These are phyloP conservation scores for Mionectes olivaceus DNA, from an alignment of 2,797 vertebrate genomes.

Conservation along the genomic window DNA sequence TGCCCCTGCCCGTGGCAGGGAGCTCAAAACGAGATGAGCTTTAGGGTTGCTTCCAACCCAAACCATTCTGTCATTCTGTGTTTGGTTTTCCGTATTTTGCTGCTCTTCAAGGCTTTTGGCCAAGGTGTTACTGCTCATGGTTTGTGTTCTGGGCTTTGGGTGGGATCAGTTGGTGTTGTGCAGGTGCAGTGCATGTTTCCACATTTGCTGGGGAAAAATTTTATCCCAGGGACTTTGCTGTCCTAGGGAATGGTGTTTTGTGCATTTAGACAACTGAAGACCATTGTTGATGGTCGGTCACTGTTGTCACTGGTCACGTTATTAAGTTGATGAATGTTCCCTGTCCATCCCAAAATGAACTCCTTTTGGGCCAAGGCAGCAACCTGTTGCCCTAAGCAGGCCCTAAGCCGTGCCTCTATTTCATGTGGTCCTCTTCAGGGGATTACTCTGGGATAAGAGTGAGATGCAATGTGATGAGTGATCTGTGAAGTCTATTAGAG, in stretches of 20 bases:
- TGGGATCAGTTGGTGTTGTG: not conserved
- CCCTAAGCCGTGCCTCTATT: not conserved
- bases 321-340: not conserved
- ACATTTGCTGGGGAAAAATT: not conserved
- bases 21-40: not conserved
- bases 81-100: not conserved
- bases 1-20: not conserved
- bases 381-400: accelerated
- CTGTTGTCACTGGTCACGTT: accelerated
- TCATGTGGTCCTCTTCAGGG: not conserved
- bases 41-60: not conserved
- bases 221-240: not conserved
- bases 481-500: not conserved
- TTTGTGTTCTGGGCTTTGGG: not conserved
- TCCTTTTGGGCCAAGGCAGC: not conserved
- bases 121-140: accelerated
- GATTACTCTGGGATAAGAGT: not conserved
- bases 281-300: not conserved
- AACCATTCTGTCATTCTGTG: not conserved
- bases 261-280: not conserved
- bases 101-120: not conserved
- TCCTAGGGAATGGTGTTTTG: accelerated
- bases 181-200: not conserved
- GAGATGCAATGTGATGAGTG: not conserved
- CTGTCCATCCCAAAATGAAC: not conserved